Evolutionary conservation across 1,140 invertebrate genomes (phyloP).

Genomic region (Diabrotica virgifera): DNA sequence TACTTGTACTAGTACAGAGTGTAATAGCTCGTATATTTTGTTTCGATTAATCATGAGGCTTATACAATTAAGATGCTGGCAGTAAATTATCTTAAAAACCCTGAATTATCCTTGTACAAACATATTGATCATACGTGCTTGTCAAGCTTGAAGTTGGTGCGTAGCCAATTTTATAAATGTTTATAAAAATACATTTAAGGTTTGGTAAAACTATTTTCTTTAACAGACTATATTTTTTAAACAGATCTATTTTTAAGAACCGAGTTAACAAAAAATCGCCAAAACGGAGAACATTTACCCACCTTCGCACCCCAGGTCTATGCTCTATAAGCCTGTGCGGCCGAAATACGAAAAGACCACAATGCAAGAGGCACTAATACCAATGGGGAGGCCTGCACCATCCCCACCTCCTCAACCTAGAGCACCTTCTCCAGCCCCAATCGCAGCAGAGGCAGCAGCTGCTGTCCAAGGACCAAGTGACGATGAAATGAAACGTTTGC

Average conservation of each 20-base stretch:
- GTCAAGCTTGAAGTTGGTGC: too few relatives aligned
- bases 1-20: too few relatives aligned
- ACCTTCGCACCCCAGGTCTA: constrained; percentile 10
- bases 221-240: not conserved
- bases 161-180: too few relatives aligned
- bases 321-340: constrained; percentile 29
- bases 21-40: too few relatives aligned
- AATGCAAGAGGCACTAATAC: constrained; percentile 35
- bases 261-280: not conserved
- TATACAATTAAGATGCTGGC: too few relatives aligned
- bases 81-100: too few relatives aligned
- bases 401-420: constrained; percentile 12
- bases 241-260: not conserved
- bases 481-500: constrained; percentile 23
- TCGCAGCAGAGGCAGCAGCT: constrained; percentile 3
- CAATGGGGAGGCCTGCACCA: constrained; percentile 26
- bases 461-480: constrained; percentile 7
- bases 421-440: constrained; percentile 22
- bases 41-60: too few relatives aligned
- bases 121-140: too few relatives aligned
- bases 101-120: too few relatives aligned
- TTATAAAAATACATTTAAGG: too few relatives aligned
- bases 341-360: constrained; percentile 9
- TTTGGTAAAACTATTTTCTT: too few relatives aligned
- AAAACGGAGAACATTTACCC: constrained; percentile 16